These are phyloP conservation scores for Gonocerus acuteangulatus DNA, from an alignment of 2,888 invertebrate genomes.

Conservation along the genomic window DNA sequence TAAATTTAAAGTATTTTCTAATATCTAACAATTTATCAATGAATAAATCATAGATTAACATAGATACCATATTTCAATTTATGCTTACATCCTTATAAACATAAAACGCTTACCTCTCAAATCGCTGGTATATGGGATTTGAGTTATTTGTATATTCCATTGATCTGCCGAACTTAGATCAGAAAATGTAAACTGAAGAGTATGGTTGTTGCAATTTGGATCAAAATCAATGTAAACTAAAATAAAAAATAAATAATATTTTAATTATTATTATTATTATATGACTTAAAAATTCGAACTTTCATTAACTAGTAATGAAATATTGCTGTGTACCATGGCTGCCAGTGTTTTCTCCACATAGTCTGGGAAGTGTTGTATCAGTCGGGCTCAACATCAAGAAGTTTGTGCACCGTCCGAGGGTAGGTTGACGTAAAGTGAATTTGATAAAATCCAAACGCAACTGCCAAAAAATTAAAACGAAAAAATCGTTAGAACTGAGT, in stretches of 20 bases:
- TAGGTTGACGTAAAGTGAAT: conserved; percentile 62
- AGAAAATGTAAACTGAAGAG: conserved; percentile 1
- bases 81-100: no score
- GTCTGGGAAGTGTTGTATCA: conserved; percentile 52
- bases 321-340: conserved; percentile 51
- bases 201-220: conserved; percentile 53
- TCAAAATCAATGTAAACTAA: conserved; percentile 65
- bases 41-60: no score
- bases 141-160: conserved; percentile 68
- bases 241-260: conserved; percentile 25
- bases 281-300: neutral
- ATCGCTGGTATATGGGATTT: conserved; percentile 62
- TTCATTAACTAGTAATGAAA: neutral
- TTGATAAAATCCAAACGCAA: conserved; percentile 70
- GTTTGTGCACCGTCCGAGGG: conserved; percentile 60
- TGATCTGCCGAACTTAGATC: conserved; percentile 40
- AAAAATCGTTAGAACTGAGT: neutral
- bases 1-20: no score
- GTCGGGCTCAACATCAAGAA: conserved; percentile 61
- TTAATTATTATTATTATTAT: no score
- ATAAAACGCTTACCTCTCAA: conserved; percentile 58
- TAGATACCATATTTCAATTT: no score
- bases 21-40: no score
- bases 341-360: conserved; percentile 75
- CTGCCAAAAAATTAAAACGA: no score